Evolutionary conservation across 2,888 invertebrate species (phyloP), one percentile per base, ranked within the genome.

Genomic region (Atrina japonica): DNA sequence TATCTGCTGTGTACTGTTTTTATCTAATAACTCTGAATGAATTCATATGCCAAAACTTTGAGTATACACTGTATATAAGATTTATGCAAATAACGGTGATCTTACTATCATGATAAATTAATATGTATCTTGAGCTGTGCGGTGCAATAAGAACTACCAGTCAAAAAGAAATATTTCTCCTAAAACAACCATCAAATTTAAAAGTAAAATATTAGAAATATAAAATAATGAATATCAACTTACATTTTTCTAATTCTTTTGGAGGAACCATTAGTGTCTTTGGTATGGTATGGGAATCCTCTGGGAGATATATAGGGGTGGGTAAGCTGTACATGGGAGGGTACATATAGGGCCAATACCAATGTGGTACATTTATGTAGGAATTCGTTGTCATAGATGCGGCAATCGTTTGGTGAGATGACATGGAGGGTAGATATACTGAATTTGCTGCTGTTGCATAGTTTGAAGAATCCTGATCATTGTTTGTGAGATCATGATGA

Each of bases 251-350:
- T 11, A 88, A 80, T 72, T 88, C 85, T 35, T 83, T 76, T 27
- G 86, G 86, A 45, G 88, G 88, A 52, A 87, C 81, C 86, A 87
- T 84, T 69, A 84, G 83, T 16, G 78, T 78, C 70, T 83, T 85
- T 50, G 85, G 84, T 60, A 86, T 66, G n/a, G 65, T 67, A 35
- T 71, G 74, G 11, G 80, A 75, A 23, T 74, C 76, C 63, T 84
- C 81, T 23, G 82, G 76, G 61, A 80, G 83, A 69, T 76, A 81
- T 43, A 84, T 70, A 40, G 84, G 83, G 47, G 78, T 52, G 1
- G 83, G 76, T 27, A 82, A 53, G 52, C 75, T 81, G 59, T 80
- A 79, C 25, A 77, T 43, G 14, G 83, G 77, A 5, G 80, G 73
- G 50, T 59, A 80, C 66, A 71, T 76, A n/a, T 64, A 67, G 47